Percentiles rank a stretch among this genome's conserved stretches.
phyloP scores from a whole-genome alignment of 1,140 invertebrate species.

The Lepidurus couesii region DNA sequence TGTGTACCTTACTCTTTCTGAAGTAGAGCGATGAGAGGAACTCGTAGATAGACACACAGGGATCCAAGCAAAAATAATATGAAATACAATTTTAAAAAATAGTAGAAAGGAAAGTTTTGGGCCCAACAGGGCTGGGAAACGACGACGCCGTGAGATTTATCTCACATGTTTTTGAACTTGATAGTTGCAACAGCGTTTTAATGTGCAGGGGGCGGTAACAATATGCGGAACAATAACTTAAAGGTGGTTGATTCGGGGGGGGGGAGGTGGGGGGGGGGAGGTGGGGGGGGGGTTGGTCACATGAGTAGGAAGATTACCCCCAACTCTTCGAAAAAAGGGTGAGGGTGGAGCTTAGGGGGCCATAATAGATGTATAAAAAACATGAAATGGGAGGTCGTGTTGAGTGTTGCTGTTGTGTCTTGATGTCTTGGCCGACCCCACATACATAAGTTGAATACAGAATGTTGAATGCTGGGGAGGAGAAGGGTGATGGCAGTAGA shows the following conservation, averaged over 20 bases:
- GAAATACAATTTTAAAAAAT: too few species aligned
- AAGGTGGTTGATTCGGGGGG: background rate
- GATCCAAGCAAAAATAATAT: background rate
- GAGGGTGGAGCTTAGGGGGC: conserved; percentile 6
- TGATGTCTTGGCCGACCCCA: conserved; percentile 17
- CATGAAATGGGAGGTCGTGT: conserved; percentile 13
- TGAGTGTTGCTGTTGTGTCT: conserved; percentile 9
- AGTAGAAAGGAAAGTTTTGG: background rate
- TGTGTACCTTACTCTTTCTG: conserved; percentile 3
- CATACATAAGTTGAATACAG: conserved; percentile 10
- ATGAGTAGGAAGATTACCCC: background rate
- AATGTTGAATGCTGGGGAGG: conserved; percentile 14
- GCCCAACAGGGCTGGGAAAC: background rate
- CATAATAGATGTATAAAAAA: conserved; percentile 10
- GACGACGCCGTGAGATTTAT: too few species aligned
- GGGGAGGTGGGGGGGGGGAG: background rate
- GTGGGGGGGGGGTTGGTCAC: background rate
- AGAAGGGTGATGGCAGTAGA: conserved; percentile 7
- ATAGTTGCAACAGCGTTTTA: background rate
- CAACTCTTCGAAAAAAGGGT: background rate
- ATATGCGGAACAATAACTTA: background rate
- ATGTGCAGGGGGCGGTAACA: background rate
- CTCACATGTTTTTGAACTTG: too few species aligned
- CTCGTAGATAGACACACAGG: background rate
- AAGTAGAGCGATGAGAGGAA: background rate